Percentiles rank a stretch among this genome's conserved stretches.
Conservation (phyloP, 2,888 invertebrate species). For the Trachelus stipa region DNA sequence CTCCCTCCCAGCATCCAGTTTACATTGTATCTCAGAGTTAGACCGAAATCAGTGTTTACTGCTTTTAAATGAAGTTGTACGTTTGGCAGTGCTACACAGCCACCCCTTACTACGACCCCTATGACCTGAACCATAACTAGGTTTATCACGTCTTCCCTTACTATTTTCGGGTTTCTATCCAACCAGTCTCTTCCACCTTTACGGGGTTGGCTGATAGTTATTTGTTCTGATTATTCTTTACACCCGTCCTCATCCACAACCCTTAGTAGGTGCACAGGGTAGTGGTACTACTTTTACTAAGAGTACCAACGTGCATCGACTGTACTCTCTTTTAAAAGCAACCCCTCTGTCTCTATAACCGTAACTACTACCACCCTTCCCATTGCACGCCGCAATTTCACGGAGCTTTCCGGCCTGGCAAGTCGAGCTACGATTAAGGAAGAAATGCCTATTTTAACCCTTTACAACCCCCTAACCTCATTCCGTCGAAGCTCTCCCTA, state of each 20-base stretch:
- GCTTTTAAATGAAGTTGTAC: conserved; percentile 50
- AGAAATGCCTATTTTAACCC: background rate
- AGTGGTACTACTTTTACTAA: background rate
- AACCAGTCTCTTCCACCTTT: background rate
- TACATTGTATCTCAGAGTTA: conserved; percentile 54
- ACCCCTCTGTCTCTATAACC: background rate
- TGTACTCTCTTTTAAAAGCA: background rate
- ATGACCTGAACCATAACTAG: background rate
- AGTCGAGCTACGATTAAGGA: background rate
- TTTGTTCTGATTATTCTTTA: background rate
- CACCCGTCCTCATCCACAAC: background rate
- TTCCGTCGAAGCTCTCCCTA: background rate
- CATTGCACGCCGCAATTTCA: background rate
- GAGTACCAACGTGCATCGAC: background rate
- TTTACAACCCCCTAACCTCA: background rate
- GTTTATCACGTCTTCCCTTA: background rate
- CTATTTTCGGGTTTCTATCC: background rate
- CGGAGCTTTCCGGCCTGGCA: background rate
- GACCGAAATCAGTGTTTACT: conserved; percentile 59
- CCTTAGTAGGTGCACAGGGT: background rate
- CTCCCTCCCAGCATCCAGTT: conserved; percentile 14
- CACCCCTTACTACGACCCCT: background rate
- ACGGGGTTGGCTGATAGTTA: background rate
- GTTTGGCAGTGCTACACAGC: background rate
- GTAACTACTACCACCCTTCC: background rate